Base-by-base conservation (phyloP, 2,797 vertebrate genomes). In the Spondyliosoma cantharus region DNA sequence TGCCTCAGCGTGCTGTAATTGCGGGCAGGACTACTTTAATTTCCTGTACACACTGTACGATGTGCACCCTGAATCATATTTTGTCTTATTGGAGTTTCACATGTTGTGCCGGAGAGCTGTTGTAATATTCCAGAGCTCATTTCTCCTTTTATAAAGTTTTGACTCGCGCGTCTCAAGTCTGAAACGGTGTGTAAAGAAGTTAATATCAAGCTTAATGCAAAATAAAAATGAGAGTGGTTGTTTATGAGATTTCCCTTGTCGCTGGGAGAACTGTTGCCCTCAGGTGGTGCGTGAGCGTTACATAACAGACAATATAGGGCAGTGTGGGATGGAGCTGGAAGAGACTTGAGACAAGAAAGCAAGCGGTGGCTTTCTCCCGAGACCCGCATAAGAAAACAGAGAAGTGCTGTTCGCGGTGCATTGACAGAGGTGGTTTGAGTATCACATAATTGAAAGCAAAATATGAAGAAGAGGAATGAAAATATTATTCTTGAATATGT, bases 241-340 rank as follows among this genome's bases (percentile, higher is more conserved):
- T 90, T 90, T 89, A 85, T 88, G 84, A 90, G 83, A 78, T 85
- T 76, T 76, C 75, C 75, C 78, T 56, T 58, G 89, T 89, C 70
- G 65, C 89, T 88, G 27, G 43, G 74, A 82, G 71, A 89, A 71
- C 68, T 8, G 59, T 84, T 87, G 79, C 87, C 87, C 86, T 87
- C 78, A 85, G 92, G 87, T 91, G 80, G 78, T 66, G 71, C 81
- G 59, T 84, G 58, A 73, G 70, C 32, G 19, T 93, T 91, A 85
- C 78, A 65, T 87, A 92, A 94, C 75, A 62, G 42, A 78, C 57
- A 82, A 91, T 87, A 76, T 82, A 87, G 83, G 79, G 32, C 84
- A 84, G 85, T 86, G 88, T 92, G 87, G 90, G 89, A 84, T 70
- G 88, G 52, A 84, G 80, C 71, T 86, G 71, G 72, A 86, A 84